phyloP scores from a whole-genome alignment of 2,113 vertebrate genomes.

The Atlantisia rogersi region DNA sequence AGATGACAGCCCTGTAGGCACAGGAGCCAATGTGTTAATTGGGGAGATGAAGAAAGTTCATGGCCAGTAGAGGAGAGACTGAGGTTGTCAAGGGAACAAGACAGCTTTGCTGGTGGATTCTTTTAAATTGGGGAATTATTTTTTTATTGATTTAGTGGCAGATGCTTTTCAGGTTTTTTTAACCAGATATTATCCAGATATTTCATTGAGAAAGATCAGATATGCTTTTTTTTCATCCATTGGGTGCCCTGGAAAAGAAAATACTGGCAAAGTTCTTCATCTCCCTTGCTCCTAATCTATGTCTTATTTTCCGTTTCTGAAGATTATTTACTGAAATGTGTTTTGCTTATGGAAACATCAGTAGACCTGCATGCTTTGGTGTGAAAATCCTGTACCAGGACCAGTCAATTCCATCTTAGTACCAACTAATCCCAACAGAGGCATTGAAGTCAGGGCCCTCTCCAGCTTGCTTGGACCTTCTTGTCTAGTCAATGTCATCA shows the following conservation, averaged over 20 bases:
- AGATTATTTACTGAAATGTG: background rate
- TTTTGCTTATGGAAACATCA: background rate
- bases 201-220: background rate
- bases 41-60: background rate
- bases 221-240: background rate
- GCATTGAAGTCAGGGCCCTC: background rate
- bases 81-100: conserved; percentile 43
- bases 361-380: background rate
- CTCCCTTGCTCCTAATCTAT: background rate
- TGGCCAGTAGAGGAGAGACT: background rate
- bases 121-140: background rate
- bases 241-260: background rate
- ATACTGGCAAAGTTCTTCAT: background rate
- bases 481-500: background rate
- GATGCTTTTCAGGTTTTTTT: background rate
- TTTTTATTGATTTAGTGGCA: background rate
- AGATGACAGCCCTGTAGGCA: conserved; percentile 9
- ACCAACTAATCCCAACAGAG: background rate
- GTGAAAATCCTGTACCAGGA: background rate
- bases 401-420: background rate
- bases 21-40: conserved; percentile 5
- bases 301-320: background rate
- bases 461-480: background rate
- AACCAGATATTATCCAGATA: background rate
- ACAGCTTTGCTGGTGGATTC: background rate